These are phyloP conservation scores for Stratiomys singularior DNA, from an alignment of 2,888 invertebrate genomes.

Conservation along the genomic window DNA sequence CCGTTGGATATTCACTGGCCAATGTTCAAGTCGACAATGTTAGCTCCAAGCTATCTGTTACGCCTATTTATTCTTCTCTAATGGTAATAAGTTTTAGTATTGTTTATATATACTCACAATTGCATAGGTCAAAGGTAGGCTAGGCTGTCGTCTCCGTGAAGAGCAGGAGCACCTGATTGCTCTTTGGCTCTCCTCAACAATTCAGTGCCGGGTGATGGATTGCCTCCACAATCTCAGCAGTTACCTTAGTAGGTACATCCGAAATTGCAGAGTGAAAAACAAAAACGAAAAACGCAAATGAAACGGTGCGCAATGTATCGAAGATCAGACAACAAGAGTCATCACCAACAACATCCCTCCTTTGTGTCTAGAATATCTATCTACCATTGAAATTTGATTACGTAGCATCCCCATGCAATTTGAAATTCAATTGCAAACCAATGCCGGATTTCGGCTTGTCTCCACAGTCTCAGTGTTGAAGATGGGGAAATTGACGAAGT, in stretches of 20 bases:
- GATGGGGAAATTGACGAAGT: slow-evolving; percentile 1
- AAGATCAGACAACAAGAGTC: background rate
- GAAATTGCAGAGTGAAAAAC: slow-evolving; percentile 16
- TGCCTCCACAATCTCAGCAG: slow-evolving; percentile 24
- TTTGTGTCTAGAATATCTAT: background rate
- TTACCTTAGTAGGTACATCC: slow-evolving; percentile 8
- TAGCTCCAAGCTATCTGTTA: slow-evolving; percentile 44
- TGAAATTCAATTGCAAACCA: slow-evolving; percentile 12
- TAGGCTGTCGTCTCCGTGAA: slow-evolving; percentile 21
- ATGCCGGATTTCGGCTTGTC: background rate
- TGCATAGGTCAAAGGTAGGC: slow-evolving; percentile 52
- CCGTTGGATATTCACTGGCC: slow-evolving; percentile 29
- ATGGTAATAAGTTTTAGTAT: slow-evolving; percentile 46
- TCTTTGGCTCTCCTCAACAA: slow-evolving; percentile 17
- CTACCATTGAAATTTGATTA: background rate
- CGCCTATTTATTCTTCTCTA: slow-evolving; percentile 50
- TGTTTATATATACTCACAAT: slow-evolving; percentile 46
- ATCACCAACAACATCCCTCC: slow-evolving; percentile 9
- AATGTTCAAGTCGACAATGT: slow-evolving; percentile 37
- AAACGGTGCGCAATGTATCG: background rate
- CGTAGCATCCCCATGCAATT: background rate
- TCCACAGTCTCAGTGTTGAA: background rate
- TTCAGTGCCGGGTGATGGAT: slow-evolving; percentile 44
- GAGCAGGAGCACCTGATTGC: slow-evolving; percentile 35
- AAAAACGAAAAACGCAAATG: background rate